Conservation (phyloP, 2,797 vertebrate genomes). For the Mus minutoides region DNA sequence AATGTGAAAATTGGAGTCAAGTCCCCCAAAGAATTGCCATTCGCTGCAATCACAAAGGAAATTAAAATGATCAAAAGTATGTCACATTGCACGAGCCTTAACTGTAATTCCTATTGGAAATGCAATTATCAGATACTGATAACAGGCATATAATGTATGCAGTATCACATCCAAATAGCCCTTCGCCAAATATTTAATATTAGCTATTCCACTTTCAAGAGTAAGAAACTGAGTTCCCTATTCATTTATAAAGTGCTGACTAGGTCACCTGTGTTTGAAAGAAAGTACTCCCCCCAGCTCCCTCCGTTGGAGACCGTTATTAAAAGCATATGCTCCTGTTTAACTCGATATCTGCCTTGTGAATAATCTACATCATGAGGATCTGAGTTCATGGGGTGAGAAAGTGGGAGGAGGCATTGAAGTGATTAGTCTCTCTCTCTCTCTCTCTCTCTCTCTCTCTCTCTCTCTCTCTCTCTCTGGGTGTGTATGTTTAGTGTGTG, state of each 20-base stretch:
- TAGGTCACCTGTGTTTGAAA: conserved; percentile 69
- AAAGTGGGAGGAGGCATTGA: neutral
- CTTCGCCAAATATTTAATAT: conserved; percentile 82
- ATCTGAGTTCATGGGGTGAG: neutral
- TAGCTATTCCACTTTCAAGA: conserved; percentile 77
- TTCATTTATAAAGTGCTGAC: conserved; percentile 72
- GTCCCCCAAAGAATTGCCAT: conserved; percentile 85
- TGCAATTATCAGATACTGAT: conserved; percentile 80
- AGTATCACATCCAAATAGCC: conserved; percentile 75
- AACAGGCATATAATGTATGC: conserved; percentile 77
- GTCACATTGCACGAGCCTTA: conserved; percentile 79
- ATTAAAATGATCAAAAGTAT: conserved; percentile 88
- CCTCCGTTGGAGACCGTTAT: conserved; percentile 48
- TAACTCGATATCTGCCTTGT: conserved; percentile 51
- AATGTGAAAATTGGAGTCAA: conserved; percentile 81
- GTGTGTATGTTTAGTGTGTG: neutral
- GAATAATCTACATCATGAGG: conserved; percentile 47
- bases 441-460: neutral
- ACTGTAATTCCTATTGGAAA: conserved; percentile 83
- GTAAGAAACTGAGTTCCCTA: conserved; percentile 71
- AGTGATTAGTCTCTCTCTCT: neutral
- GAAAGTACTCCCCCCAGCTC: neutral
- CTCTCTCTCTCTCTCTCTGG: neutral
- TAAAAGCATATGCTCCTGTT: conserved; percentile 50
- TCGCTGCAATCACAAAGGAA: conserved; percentile 87